These are phyloP conservation scores for Cantharis rufa DNA, from an alignment of 2,888 invertebrate species.

Conservation along the genomic window DNA sequence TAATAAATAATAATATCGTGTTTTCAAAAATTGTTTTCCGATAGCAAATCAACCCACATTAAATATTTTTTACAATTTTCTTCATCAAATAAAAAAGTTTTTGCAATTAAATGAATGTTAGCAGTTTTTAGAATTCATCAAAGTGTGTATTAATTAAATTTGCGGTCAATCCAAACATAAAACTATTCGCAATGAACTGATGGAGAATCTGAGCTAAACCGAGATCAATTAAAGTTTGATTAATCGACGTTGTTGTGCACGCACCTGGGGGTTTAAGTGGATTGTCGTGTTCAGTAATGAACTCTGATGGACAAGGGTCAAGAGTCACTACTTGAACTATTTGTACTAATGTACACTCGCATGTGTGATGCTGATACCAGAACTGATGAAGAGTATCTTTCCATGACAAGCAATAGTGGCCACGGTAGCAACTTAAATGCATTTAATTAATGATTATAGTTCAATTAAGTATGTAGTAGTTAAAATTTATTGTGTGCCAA, in stretches of 20 bases:
- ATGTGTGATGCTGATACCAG: constrained; percentile 11
- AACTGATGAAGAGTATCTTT: constrained; percentile 17
- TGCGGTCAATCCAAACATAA: constrained; percentile 9
- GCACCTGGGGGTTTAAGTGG: constrained; percentile 48
- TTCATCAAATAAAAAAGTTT: neutral
- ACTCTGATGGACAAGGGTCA: constrained; percentile 47
- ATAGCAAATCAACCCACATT: neutral
- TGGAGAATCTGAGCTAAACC: constrained; percentile 28
- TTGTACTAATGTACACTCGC: constrained; percentile 21
- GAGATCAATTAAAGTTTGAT: constrained; percentile 46
- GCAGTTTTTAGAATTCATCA: neutral
- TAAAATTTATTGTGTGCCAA: neutral
- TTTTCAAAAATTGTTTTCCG: neutral
- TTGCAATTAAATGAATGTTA: neutral
- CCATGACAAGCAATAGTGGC: constrained; percentile 15
- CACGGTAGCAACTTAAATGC: constrained; percentile 8
- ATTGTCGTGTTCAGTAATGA: constrained; percentile 49
- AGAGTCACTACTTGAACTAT: constrained; percentile 34
- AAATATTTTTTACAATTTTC: neutral
- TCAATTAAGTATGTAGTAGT: neutral
- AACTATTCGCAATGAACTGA: constrained; percentile 21
- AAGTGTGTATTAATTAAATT: neutral
- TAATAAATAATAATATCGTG: neutral
- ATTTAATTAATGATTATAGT: neutral
- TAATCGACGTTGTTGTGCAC: constrained; percentile 45